phyloP scores from a whole-genome alignment of 2,113 vertebrate species.

The Rhinolophus sinicus region DNA sequence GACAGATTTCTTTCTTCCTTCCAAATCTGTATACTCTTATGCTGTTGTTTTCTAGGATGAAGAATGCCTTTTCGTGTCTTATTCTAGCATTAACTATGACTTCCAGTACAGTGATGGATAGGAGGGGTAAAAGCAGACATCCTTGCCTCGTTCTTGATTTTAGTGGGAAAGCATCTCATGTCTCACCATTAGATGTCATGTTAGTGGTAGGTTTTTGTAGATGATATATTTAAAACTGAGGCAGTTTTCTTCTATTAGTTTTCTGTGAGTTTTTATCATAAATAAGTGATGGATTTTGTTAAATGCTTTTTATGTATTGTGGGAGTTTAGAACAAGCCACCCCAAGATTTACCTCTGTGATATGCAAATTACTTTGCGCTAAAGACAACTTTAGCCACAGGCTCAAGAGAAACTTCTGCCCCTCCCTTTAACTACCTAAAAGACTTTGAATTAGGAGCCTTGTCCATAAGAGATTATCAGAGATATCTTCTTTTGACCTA shows the following conservation, averaged over 20 bases:
- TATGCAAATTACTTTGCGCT: too few species aligned
- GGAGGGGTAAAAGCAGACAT: neutral
- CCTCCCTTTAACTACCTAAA: too few species aligned
- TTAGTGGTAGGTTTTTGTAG: neutral
- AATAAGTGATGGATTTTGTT: neutral
- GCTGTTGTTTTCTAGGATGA: neutral
- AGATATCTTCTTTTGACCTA: too few species aligned
- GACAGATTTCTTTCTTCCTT: neutral
- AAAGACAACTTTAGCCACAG: too few species aligned
- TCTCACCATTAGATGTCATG: neutral
- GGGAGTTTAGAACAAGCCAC: too few species aligned
- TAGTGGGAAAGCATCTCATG: neutral
- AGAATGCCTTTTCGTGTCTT: neutral
- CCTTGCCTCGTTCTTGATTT: neutral
- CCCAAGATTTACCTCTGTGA: too few species aligned
- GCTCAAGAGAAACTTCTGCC: too few species aligned
- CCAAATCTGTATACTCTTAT: neutral
- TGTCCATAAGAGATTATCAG: too few species aligned
- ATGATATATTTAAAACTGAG: neutral
- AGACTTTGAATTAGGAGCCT: too few species aligned
- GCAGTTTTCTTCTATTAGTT: neutral
- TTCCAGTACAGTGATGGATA: neutral
- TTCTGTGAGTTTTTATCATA: neutral
- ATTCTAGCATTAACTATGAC: neutral
- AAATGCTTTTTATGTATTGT: neutral